Percentiles rank a stretch among this genome's conserved stretches.
Conservation (phyloP, 2,888 invertebrate species). For the Andrena camellia region DNA sequence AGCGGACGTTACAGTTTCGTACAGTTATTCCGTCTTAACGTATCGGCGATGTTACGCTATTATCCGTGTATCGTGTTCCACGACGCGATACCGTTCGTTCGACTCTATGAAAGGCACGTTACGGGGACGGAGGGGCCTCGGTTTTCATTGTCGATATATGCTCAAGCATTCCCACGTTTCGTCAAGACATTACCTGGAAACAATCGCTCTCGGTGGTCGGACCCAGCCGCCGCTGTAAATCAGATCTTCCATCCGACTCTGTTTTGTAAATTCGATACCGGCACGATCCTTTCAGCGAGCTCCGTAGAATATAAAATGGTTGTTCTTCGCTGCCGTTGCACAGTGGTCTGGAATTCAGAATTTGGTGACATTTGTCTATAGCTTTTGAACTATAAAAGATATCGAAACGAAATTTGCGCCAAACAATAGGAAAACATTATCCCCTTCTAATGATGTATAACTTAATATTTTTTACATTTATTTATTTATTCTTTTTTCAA, state of each 20-base stretch:
- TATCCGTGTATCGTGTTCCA: conserved; percentile 75
- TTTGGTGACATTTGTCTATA: too few relatives aligned
- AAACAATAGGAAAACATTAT: too few relatives aligned
- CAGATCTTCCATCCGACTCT: conserved; percentile 59
- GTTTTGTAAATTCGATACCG: conserved; percentile 65
- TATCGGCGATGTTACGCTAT: conserved; percentile 66
- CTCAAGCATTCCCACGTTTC: conserved; percentile 79
- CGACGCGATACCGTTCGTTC: conserved; percentile 77
- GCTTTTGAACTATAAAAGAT: too few relatives aligned
- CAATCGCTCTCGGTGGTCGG: conserved; percentile 69
- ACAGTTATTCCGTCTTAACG: conserved; percentile 19
- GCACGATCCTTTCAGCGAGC: conserved; percentile 38
- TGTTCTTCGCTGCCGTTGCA: conserved; percentile 27
- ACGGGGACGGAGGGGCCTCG: conserved; percentile 35
- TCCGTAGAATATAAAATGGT: conserved; percentile 51
- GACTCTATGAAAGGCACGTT: conserved; percentile 65
- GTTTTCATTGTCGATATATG: conserved; percentile 72
- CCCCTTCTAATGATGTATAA: too few relatives aligned
- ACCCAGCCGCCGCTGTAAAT: conserved; percentile 59
- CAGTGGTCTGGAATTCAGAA: too few relatives aligned
- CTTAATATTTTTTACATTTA: too few relatives aligned
- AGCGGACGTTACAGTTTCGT: conserved; percentile 51
- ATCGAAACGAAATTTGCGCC: too few relatives aligned
- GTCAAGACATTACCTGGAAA: conserved; percentile 71
- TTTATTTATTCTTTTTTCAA: too few relatives aligned